Percentiles rank a stretch among this genome's conserved stretches.
These are phyloP conservation scores for Zootermopsis nevadensis DNA, from an alignment of 2,888 invertebrate genomes.

Conservation along the genomic window DNA sequence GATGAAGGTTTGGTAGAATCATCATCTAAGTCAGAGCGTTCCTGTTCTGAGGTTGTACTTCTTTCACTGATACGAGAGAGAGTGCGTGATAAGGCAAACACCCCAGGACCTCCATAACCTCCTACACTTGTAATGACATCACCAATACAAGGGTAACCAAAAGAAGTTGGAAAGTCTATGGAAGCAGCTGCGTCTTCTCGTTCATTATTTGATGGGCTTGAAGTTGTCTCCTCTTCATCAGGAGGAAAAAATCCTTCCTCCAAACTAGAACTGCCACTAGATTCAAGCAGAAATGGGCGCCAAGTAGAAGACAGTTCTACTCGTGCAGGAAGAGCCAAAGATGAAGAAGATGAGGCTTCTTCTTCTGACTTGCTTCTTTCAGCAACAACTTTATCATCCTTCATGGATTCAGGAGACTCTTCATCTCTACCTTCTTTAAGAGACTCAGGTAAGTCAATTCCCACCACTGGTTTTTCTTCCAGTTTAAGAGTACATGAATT, in stretches of 20 bases:
- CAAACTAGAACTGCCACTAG: constrained; percentile 86
- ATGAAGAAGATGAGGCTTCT: constrained; percentile 56
- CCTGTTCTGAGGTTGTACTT: constrained; percentile 88
- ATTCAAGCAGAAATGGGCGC: constrained; percentile 86
- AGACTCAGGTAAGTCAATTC: constrained; percentile 3
- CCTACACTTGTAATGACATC: constrained; percentile 58
- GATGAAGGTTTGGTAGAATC: constrained; percentile 84
- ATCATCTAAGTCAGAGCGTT: constrained; percentile 81
- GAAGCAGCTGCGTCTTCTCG: constrained; percentile 72
- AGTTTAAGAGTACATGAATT: background rate
- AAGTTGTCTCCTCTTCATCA: constrained; percentile 72
- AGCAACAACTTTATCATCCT: constrained; percentile 33
- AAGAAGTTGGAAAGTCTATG: constrained; percentile 79
- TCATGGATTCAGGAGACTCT: constrained; percentile 43
- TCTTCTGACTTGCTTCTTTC: constrained; percentile 52
- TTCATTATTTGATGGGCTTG: constrained; percentile 64
- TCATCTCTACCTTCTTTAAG: constrained; percentile 31
- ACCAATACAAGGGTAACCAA: constrained; percentile 76
- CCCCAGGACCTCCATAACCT: constrained; percentile 69
- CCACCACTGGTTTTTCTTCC: background rate
- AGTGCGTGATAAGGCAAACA: constrained; percentile 80
- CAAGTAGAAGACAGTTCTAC: constrained; percentile 83
- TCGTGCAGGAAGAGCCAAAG: constrained; percentile 60
- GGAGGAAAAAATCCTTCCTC: constrained; percentile 86
- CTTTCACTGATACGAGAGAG: constrained; percentile 88